Conservation (phyloP, 2,888 invertebrate genomes). For the Orchestes rusci region DNA sequence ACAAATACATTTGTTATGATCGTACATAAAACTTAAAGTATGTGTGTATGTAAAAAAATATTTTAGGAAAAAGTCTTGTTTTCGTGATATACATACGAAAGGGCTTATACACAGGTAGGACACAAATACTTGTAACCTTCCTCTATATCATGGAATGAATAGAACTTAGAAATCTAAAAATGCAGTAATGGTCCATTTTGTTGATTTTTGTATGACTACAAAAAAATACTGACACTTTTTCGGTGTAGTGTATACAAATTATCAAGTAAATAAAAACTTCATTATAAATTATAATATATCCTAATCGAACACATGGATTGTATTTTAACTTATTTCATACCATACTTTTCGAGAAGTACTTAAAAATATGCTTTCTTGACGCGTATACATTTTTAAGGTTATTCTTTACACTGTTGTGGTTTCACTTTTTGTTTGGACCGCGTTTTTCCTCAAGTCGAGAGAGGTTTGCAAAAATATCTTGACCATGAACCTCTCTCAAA, state of each 20-base stretch:
- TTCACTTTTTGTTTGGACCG: conserved; percentile 37
- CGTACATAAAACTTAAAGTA: conserved; percentile 36
- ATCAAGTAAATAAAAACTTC: conserved; percentile 23
- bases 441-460: conserved; percentile 23
- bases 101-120: too few species aligned
- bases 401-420: conserved; percentile 35
- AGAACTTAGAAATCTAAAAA: conserved; percentile 5
- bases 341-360: conserved; percentile 24
- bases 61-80: too few species aligned
- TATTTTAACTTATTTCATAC: conserved; percentile 14
- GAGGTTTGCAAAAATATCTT: too few species aligned
- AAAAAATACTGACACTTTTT: conserved; percentile 14
- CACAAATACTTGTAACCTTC: too few species aligned
- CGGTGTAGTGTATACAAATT: conserved; percentile 21
- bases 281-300: conserved; percentile 24
- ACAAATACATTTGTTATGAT: conserved; percentile 42
- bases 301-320: conserved; percentile 29
- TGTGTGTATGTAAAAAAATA: conserved; percentile 43
- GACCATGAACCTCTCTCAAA: too few species aligned
- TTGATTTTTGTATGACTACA: too few species aligned
- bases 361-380: conserved; percentile 35
- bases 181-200: conserved; percentile 17
- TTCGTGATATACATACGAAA: too few species aligned
- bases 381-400: conserved; percentile 38
- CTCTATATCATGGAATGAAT: neutral